Conservation (phyloP, 2,113 vertebrate species). For the Plestiodon gilberti region DNA sequence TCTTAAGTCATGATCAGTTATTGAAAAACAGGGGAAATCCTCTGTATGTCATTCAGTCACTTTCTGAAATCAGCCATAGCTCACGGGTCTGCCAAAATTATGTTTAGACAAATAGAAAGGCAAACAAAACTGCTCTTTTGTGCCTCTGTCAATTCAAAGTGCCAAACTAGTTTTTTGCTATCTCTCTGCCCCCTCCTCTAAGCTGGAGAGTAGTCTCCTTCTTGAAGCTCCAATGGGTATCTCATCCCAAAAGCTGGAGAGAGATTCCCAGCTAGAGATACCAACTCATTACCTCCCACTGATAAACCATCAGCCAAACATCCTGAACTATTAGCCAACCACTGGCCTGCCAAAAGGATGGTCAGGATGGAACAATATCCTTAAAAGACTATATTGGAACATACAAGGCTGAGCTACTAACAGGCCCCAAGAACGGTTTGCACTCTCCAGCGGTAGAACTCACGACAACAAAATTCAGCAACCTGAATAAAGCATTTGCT, state of each 20-base stretch:
- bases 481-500: slow-evolving; percentile 27
- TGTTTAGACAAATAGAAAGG: neutral
- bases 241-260: neutral
- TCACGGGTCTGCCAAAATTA: neutral
- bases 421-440: neutral
- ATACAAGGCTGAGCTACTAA: neutral
- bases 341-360: neutral
- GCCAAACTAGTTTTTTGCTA: neutral
- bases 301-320: neutral
- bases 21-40: neutral
- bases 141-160: neutral
- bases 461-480: neutral
- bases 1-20: no score
- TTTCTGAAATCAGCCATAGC: neutral
- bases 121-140: no score
- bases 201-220: neutral
- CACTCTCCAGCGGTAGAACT: slow-evolving; percentile 23
- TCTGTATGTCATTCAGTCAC: neutral
- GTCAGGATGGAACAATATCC: neutral
- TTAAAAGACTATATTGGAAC: neutral
- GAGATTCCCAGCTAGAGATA: neutral
- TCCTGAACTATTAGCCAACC: neutral
- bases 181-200: neutral
- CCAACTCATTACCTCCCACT: neutral
- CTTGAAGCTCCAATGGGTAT: neutral